Base-by-base conservation (phyloP, 2,113 vertebrate species). In the Glaucidium brasilianum region DNA sequence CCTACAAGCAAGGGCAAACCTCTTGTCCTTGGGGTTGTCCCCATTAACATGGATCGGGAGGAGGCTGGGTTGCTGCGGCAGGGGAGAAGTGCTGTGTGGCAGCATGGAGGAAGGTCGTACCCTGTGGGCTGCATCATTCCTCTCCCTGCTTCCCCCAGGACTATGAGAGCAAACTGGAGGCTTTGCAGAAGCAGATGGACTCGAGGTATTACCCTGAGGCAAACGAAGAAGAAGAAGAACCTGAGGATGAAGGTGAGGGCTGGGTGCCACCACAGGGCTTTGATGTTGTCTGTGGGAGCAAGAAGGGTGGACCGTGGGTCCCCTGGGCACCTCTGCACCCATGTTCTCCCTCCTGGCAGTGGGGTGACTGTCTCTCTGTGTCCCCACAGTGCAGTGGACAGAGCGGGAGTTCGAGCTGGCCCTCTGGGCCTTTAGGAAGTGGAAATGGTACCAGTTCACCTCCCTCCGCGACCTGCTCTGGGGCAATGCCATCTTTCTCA, bases 391-490 rank as follows among this genome's bases (percentile, higher is more conserved):
- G 90, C 99, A 98, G 66, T 99, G 99, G 99, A 99, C 99, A 0
- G 99, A 99, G 94, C 97, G 98, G 66, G 99, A 99, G 92, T 98
- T 98, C 1, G 99, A 99, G 93, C 97, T 99, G 60, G 99, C 99
- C 0, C 97, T 99, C 79, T 99, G 99, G 99, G 98, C 99, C 94
- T 99, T 99, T 96, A 98, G 99, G 39, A 99, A 99, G 95, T 99
- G 99, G 99, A 98, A 98, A 78, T 99, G 99, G 97, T 99, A 99
- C 97, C 99, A 99, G 96, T 99, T 99, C 97, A 99, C 99, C 15
- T 99, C 99, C 2, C 98, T 99, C 14, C 98, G 99, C 2, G 99
- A 99, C 97, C 98, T 98, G 76, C 97, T 99, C 30, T 99, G 99
- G 99, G 99, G 99, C 80, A 99, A 99, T 0, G 99, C 99, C 86